Percentiles rank a stretch among this genome's conserved stretches.
These are phyloP conservation scores for Schizopygopsis malacanthus DNA, from an alignment of 2,797 vertebrate species.

Conservation along the genomic window DNA sequence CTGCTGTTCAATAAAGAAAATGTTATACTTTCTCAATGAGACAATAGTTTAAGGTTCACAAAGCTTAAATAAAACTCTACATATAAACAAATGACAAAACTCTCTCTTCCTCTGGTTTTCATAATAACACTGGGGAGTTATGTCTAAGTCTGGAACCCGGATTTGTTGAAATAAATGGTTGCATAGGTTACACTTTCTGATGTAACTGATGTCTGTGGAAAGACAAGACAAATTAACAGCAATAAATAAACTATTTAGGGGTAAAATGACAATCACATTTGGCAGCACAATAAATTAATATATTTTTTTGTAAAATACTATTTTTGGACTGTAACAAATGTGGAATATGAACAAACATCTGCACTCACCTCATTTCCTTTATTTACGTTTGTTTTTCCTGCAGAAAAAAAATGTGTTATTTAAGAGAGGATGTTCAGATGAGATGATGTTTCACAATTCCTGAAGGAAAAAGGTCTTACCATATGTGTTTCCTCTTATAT, in stretches of 20 bases:
- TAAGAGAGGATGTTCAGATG: neutral
- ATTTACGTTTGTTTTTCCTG: neutral
- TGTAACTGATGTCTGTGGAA: slow-evolving; percentile 15
- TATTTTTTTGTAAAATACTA: no score
- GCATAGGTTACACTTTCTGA: slow-evolving; percentile 12
- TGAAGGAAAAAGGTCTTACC: neutral
- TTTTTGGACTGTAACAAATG: neutral
- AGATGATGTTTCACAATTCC: neutral
- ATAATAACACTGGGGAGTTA: neutral
- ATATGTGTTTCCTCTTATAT: neutral
- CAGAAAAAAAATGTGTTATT: neutral
- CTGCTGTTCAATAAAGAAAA: slow-evolving; percentile 20
- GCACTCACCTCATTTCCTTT: slow-evolving; percentile 1
- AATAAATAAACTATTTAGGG: neutral
- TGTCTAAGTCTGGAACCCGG: slow-evolving; percentile 1
- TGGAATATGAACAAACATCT: neutral
- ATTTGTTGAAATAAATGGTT: slow-evolving; percentile 20
- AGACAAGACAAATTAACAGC: neutral
- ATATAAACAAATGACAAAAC: neutral
- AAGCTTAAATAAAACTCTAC: neutral
- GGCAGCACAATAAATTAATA: neutral
- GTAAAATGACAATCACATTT: neutral
- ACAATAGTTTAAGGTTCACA: neutral
- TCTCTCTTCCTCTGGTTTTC: neutral
- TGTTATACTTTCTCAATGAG: neutral